Evolutionary conservation across 2,113 vertebrate genomes (phyloP).

Genomic region (Theristicus caerulescens): DNA sequence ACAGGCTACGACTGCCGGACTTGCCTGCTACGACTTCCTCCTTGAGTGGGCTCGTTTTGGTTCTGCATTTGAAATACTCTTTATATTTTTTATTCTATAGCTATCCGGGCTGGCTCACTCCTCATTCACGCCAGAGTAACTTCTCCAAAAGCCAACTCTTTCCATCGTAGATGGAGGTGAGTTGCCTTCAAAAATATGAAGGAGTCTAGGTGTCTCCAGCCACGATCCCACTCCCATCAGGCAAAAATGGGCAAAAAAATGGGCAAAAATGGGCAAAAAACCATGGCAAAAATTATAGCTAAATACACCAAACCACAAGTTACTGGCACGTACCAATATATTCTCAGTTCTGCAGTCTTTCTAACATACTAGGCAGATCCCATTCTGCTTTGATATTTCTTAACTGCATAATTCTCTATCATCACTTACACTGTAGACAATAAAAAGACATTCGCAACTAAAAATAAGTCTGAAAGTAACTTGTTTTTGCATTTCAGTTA

Average conservation of each 20-base stretch:
- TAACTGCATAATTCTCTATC: not conserved
- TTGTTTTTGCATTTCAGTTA: not conserved
- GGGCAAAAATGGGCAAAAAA: too few species aligned
- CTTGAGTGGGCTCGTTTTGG: not conserved
- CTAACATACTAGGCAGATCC: not conserved
- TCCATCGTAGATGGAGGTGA: not conserved
- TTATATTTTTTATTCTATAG: too few species aligned
- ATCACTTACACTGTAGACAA: not conserved
- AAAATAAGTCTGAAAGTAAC: not conserved
- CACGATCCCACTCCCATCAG: not conserved
- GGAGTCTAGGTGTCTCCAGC: not conserved
- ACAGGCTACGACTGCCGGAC: rapidly evolving
- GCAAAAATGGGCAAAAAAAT: not conserved
- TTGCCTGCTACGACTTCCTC: not conserved
- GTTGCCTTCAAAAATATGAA: not conserved
- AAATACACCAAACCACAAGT: not conserved
- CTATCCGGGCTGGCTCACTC: not conserved
- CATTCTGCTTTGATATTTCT: not conserved
- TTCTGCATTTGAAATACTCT: not conserved
- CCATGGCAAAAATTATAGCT: not conserved
- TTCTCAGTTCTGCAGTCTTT: not conserved
- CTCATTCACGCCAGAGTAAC: not conserved
- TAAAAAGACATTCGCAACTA: not conserved
- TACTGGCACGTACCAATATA: rapidly evolving
- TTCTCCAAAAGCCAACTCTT: not conserved